Evolutionary conservation across 2,888 invertebrate species (phyloP).

Genomic region (Catocala nupta): DNA sequence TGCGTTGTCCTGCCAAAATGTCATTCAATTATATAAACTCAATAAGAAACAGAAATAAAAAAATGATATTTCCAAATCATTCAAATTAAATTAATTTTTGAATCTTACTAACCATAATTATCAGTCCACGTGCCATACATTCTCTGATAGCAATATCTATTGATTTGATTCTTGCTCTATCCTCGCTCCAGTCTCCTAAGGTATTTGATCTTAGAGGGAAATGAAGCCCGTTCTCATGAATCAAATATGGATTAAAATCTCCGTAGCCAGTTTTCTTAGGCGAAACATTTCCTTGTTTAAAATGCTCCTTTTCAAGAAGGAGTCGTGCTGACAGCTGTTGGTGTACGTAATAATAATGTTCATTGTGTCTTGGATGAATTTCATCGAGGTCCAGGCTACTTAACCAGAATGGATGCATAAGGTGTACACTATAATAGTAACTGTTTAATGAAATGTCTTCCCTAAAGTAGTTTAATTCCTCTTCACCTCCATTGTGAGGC

Average conservation of each 20-base stretch:
- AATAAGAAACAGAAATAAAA: background rate
- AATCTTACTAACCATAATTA: constrained; percentile 66
- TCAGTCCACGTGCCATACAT: constrained; percentile 72
- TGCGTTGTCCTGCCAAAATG: constrained; percentile 67
- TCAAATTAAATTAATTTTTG: no score
- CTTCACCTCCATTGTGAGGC: constrained; percentile 77
- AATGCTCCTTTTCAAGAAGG: constrained; percentile 71
- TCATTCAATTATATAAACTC: background rate
- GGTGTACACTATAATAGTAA: constrained; percentile 87
- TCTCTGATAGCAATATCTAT: constrained; percentile 78
- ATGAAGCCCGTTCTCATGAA: constrained; percentile 76
- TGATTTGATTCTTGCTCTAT: constrained; percentile 66
- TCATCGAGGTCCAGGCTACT: constrained; percentile 76
- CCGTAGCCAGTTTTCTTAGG: constrained; percentile 47
- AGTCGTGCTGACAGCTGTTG: constrained; percentile 75
- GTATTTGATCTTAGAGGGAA: constrained; percentile 71
- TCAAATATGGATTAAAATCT: constrained; percentile 70
- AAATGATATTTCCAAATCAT: no score
- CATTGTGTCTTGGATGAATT: constrained; percentile 70
- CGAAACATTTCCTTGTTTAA: constrained; percentile 48
- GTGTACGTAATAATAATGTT: constrained; percentile 75
- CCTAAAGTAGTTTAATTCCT: constrained; percentile 88
- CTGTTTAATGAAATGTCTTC: constrained; percentile 89
- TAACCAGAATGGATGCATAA: constrained; percentile 88
- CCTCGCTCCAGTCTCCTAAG: constrained; percentile 61